These are phyloP conservation scores for Channa argus DNA, from an alignment of 2,113 vertebrate species.

Conservation along the genomic window DNA sequence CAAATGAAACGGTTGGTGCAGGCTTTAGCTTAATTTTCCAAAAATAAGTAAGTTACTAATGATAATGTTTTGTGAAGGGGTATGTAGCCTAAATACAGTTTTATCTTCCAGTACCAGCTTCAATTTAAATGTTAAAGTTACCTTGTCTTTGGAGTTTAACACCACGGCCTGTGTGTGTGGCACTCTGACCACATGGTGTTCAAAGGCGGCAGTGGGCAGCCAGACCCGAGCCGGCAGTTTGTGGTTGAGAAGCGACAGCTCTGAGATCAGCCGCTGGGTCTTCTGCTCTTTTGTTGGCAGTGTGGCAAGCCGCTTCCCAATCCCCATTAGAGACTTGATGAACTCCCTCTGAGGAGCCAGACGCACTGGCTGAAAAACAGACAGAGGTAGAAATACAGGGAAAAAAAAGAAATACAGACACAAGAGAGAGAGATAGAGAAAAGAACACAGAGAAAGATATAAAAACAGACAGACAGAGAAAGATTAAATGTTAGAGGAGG, in stretches of 20 bases:
- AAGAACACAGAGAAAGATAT: background rate
- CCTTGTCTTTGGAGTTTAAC: slow-evolving; percentile 97
- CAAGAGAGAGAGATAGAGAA: background rate
- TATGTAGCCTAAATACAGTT: no score
- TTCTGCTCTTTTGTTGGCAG: slow-evolving; percentile 98
- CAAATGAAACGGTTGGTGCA: background rate
- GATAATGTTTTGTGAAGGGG: no score
- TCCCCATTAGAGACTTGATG: slow-evolving; percentile 95
- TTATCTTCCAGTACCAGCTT: no score
- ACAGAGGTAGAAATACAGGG: background rate
- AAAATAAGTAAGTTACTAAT: no score
- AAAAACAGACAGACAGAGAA: no score
- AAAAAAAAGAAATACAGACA: background rate
- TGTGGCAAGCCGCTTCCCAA: slow-evolving; percentile 93
- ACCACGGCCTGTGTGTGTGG: slow-evolving; percentile 96
- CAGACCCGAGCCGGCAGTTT: slow-evolving; percentile 94
- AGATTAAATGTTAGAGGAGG: no score
- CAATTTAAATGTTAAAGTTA: slow-evolving; percentile 40
- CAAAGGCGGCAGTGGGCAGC: slow-evolving; percentile 92
- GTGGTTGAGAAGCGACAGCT: slow-evolving; percentile 96
- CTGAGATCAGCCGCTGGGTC: slow-evolving; percentile 92
- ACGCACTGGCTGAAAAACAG: slow-evolving; percentile 84
- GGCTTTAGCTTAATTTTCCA: no score
- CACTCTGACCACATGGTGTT: slow-evolving; percentile 94
- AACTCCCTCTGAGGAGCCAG: slow-evolving; percentile 94